Evolutionary conservation across 2,113 vertebrate species (phyloP), one percentile per base, ranked within the genome.

Genomic region (Odontophorus gujanensis): DNA sequence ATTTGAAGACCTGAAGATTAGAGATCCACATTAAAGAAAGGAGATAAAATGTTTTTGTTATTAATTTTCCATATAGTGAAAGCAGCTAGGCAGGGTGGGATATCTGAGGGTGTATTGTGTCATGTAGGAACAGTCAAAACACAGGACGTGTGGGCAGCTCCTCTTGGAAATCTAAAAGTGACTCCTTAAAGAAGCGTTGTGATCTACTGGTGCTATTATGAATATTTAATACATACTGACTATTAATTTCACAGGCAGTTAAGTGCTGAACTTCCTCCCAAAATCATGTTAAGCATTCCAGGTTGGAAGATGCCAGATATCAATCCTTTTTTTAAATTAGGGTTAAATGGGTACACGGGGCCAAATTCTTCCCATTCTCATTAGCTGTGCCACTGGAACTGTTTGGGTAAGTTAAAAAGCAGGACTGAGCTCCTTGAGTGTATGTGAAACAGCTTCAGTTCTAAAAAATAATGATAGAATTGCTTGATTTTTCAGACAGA

Each of bases 391-490:
- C 47, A 57, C 63, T 71, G 63, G 53, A 77, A 77, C 15, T 2
- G 0, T 74, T 62, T 48, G 50, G 12, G 5, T 83, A 83, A 73
- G 50, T 55, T n/a, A 32, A 84, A 36, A 78, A 20, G 5, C n/a
- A n/a, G 26, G n/a, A 69, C 4, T 36, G 3, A 19, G 55, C 51
- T 84, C 50, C 40, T 28, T 77, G 17, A 28, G 28, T 0, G 0
- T 81, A 83, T 4, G 0, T 71, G 25, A 75, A 91, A 73, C 13
- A 57, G 22, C 15, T 77, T 79, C 48, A 48, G 11, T 34, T 55
- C 57, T 86, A 59, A 81, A 88, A 87, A 92, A 84, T 17, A 68
- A 45, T 45, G n/a, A 38, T 58, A 38, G n/a, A 82, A 69, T 48
- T 40, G 40, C 75, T 92, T 65, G 11, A 65, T 85, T 82, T 95